Base-by-base conservation (phyloP, 2,888 invertebrate species). In the Orthosia gracilis region DNA sequence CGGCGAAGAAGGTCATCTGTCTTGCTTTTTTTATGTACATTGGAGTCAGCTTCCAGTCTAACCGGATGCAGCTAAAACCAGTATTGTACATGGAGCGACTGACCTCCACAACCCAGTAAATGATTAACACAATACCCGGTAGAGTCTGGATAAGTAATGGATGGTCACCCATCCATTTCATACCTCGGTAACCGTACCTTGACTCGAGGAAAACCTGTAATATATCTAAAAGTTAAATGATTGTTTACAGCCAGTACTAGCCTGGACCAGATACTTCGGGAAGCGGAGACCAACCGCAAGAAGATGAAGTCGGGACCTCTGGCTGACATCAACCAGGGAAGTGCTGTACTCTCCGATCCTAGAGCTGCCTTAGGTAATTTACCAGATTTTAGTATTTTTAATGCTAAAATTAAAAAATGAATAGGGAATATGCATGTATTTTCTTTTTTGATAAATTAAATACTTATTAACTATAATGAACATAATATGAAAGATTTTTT, bases 231-330 rank as follows among this genome's bases (percentile, higher is more conserved):
- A 45, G 1, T 71, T 2, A 18, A n/a, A n/a, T 3, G 13, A 1
- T 74, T 76, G 18, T n/a, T 78, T 92, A 18, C 89, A 94, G 95
- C 91, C 18, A 93, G 81, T 77, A 92, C 92, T 73, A 96, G 93
- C 69, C 80, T 96, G 11, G 95, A 96, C 61, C 95, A 95, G 83
- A 94, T 96, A 58, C 87, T 96, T 3, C 92, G 92, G 12, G 95
- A 96, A 2, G 92, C 94, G 0, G 95, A 95, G 54, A 91, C 90
- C 3, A 89, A 91, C 2, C 90, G 92, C n/a, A 96, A 96, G 87
- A 96, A 94, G 72, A 81, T 89, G 15, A 96, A 94, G 74, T 81
- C 92, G 1, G 88, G 89, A 18, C 75, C 87, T 73, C 40, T 91
- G 15, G 63, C 89, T 21, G 89, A 93, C 11, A 71, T 92, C 59